Base-by-base conservation (phyloP, 1,140 invertebrate species). In the Trinorchestia longiramus region DNA sequence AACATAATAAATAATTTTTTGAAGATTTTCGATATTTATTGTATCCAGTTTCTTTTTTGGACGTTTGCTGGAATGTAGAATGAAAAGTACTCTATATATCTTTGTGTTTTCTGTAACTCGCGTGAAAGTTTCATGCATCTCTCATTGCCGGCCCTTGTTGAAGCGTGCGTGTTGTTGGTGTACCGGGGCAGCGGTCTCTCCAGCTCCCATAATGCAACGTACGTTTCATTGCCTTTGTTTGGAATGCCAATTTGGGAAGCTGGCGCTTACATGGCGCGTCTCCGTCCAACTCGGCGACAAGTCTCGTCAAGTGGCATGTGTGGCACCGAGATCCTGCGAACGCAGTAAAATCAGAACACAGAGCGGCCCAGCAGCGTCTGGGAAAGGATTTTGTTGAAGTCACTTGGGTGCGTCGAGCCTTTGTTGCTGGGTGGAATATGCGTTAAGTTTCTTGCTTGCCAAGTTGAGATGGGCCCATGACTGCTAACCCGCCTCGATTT, bases 171-270 rank as follows among this genome's bases (percentile, higher is more conserved):
- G 62, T 1, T 77, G 62, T 53, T 53, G 47, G 19, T 11, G 8
- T 53, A 19, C 47, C 47, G 47, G 87, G 36, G 36, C 87, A n/a
- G 6, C 41, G 40, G 87, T 87, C 87, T 15, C 88, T 41, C 41
- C 43, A 43, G 88, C 88, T 90, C 88, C 88, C 88, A 90, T 90
- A 90, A 90, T 90, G 88, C 88, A 90, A 90, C 28, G 88, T 90
- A 36, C 88, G 88, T 90, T 90, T 90, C 88, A 90, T 90, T 90
- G 88, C 41, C 88, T 90, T 90, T 90, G 28, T 90, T 42, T 90
- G 88, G 88, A 41, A 43, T 3, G 88, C 41, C 88, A 90, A 90
- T 90, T 90, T 90, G 88, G 43, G 36, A 90, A 90, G n/a, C 36
- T 90, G 88, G 41, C 88, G 17, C 88, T 90, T 90, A 90, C 88